These are phyloP conservation scores for Scolopax mira DNA, from an alignment of 2,113 vertebrate species.

Conservation along the genomic window DNA sequence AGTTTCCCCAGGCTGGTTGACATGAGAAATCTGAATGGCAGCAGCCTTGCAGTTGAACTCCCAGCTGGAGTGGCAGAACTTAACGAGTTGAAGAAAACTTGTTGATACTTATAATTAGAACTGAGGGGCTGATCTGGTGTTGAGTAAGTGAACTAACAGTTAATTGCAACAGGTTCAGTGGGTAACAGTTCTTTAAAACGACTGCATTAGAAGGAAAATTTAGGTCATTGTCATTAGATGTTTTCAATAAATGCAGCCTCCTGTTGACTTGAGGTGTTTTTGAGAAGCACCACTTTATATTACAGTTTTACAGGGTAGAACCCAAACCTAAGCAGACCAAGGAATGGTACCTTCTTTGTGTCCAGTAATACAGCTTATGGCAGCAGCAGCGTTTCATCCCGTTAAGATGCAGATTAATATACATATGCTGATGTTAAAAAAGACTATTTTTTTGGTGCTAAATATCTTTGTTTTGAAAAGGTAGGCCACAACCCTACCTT, in stretches of 20 bases:
- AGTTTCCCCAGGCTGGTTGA: not conserved
- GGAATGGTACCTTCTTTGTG: not conserved
- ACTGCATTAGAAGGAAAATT: not conserved
- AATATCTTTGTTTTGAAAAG: not conserved
- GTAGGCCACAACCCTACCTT: not conserved
- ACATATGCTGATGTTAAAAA: not conserved
- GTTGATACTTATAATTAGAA: conserved; percentile 1
- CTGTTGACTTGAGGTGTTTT: not conserved
- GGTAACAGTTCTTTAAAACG: not conserved
- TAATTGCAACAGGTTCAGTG: not conserved
- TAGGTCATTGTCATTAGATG: not conserved
- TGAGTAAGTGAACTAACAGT: not conserved
- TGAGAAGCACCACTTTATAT: not conserved
- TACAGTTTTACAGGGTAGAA: not conserved
- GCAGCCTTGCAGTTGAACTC: conserved; percentile 57
- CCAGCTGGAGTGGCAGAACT: not conserved
- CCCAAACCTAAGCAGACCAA: not conserved
- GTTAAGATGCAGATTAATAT: not conserved
- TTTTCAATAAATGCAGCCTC: not conserved
- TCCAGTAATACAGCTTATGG: not conserved
- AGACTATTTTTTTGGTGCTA: accelerated
- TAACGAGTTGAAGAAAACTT: conserved; percentile 34
- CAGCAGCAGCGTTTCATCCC: not conserved
- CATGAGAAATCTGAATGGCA: not conserved
- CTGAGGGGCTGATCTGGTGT: not conserved